Base-by-base conservation (phyloP, 2,113 vertebrate genomes). In the Atrichornis clamosus region DNA sequence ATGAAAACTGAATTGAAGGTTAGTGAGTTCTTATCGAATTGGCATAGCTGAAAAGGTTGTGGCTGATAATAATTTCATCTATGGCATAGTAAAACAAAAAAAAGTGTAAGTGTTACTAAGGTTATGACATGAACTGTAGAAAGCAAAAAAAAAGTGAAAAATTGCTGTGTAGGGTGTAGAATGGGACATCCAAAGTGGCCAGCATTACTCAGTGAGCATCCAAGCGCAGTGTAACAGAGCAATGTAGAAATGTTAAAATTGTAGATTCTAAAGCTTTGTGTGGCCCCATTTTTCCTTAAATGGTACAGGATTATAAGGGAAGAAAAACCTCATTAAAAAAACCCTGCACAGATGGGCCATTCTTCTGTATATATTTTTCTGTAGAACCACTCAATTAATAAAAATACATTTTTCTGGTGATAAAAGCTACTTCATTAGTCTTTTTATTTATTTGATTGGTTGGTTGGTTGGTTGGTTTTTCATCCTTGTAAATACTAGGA, bases 271-370 rank as follows among this genome's bases (percentile, higher is more conserved):
- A 37, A 74, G 19, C 4, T 72, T 89, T 59, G 2, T 44, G 32
- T 59, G 21, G 13, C 16, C 24, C 6, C 20, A 3, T 81, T 75
- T 92, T 93, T 93, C 30, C 35, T 82, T 59, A 69, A 49, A 56
- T 30, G 26, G 11, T 9, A 17, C 35, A 26, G 22, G 3, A 8
- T 46, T 90, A 35, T 24, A 58, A 4, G 6, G 7, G 3, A 3
- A 33, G 58, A 72, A 62, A 68, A 33, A 5, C 4, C 20, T 46
- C 3, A 35, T 27, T 35, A 3, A 35, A 76, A 63, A 47, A 15
- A 1, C 0, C 2, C 1, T 16, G 35, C 0, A 1, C 1, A 24
- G 37, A 44, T 62, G 15, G 86, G 37, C 13, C 7, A 9, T 83
- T 83, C 15, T 89, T 94, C 53, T 56, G 10, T 14, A 24, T 30